Base-by-base conservation (phyloP, 2,797 vertebrate species). In the Sphenopsis melanotis region DNA sequence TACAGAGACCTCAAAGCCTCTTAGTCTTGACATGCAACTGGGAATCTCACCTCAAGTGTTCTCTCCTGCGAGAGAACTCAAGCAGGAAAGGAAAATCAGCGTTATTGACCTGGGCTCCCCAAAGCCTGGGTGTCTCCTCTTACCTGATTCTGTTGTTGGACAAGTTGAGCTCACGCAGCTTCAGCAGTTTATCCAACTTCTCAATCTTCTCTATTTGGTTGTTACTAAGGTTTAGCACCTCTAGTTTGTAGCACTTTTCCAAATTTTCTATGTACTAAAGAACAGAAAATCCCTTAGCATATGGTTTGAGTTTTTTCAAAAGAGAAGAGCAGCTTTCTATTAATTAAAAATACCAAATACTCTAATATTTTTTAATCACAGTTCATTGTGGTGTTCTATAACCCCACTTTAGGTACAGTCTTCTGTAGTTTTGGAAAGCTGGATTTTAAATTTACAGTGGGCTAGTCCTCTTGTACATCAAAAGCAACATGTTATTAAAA, bases 131-230 rank as follows among this genome's bases (percentile, higher is more conserved):
- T 6, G 32, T 10, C 61, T 41, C 36, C 65, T 89, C 96, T 97
- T 86, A 99, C 98, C 97, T 97, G 96, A 99, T 98, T 93, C 87
- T 98, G 95, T 99, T 99, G 97, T 97, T 97, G 10, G 98, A 98
- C 82, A 99, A 96, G 88, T 99, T 98, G 76, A 99, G 98, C 50
- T 99, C 98, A 34, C 97, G 95, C 79, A 99, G 83, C 63, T 97
- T 98, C 65, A 95, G 79, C 69, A 98, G 97, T 57, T 97, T 98
- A 34, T 98, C 98, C 94, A 99, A 4, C 87, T 98, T 98, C 94
- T 99, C 98, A 46, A 99, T 98, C 96, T 98, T 98, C 94, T 97
- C 98, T 83, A 99, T 98, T 32, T 97, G 94, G 90, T 99, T 99
- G 92, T 98, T 96, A 94, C 98, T 98, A 50, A 99, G 98, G 94